Evolutionary conservation across 2,888 invertebrate genomes (phyloP), one percentile per base, ranked within the genome.

Genomic region (Camponotus fellah): DNA sequence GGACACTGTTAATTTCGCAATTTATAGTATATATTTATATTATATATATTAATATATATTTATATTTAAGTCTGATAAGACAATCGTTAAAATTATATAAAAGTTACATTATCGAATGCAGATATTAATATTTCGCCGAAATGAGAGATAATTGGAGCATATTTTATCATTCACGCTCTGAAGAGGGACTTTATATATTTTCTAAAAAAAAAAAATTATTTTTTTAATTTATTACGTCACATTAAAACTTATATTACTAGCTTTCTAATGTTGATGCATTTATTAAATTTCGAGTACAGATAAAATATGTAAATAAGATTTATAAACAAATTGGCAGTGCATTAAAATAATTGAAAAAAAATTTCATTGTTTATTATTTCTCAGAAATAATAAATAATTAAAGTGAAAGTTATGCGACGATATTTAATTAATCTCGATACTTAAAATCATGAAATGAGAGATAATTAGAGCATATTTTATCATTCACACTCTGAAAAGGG

Each of bases 391-490:
- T 10, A 40, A 40, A 40, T 1, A 49, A 49, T 40, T 40, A 40
- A 40, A 40, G 2, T 40, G 1, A 17, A 49, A 0, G 3, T 46
- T 49, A 49, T 49, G 5, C 17, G 17, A 46, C 46, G 3, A 49
- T 49, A 49, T 49, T 49, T 49, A 12, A 12, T 14, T 49, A 49
- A 6, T 49, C 17, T 49, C 17, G 6, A 17, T 49, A 17, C 17
- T 49, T 49, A 0, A n/a, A n/a, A n/a, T n/a, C n/a, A n/a, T n/a
- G n/a, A 10, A 10, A 12, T 56, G n/a, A 1, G 58, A 69, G 14
- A 32, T 71, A 71, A 60, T 79, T 79, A 46, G 43, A 58, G 12
- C 8, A 79, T 71, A 10, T 34, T 49, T 49, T 49, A 49, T 49
- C 5, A 4, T 49, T 68, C 21, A 17, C 9, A n/a, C 46, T 49